These are phyloP conservation scores for Ophiothrix spiculata DNA, from an alignment of 35 echinoderm and acorn worm genomes.

Conservation along the genomic window DNA sequence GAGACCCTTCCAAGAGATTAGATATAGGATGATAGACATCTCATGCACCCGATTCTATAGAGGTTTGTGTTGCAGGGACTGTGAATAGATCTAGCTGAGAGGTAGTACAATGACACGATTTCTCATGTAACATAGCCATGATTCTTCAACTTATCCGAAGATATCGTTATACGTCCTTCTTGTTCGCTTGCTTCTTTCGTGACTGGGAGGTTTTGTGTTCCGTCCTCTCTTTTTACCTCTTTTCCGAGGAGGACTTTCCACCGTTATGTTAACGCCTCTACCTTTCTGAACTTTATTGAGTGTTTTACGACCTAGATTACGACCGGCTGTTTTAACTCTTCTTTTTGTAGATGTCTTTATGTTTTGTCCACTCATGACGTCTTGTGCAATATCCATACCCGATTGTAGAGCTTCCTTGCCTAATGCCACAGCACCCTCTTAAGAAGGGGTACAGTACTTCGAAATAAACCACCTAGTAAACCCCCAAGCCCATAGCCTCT, in stretches of 20 bases:
- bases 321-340: neutral
- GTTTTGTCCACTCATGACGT: slow-evolving; percentile 2
- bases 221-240: slow-evolving; percentile 1
- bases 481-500: slow-evolving; percentile 24
- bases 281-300: neutral
- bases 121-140: slow-evolving; percentile 27
- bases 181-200: slow-evolving; percentile 14
- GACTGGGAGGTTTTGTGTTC: neutral
- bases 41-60: slow-evolving; percentile 30
- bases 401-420: slow-evolving; percentile 30
- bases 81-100: slow-evolving; percentile 56
- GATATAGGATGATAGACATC: slow-evolving; percentile 30
- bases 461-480: slow-evolving; percentile 22
- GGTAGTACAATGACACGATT: slow-evolving; percentile 51
- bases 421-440: slow-evolving; percentile 11
- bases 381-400: slow-evolving; percentile 18
- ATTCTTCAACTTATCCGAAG: slow-evolving; percentile 18
- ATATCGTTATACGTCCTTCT: slow-evolving; percentile 24
- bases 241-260: neutral
- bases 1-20: neutral
- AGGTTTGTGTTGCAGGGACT: slow-evolving; percentile 13
- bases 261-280: neutral
- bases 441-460: slow-evolving; percentile 21
- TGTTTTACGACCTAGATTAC: neutral
- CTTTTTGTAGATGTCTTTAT: slow-evolving; percentile 4